These are phyloP conservation scores for Amazona vittata DNA, from an alignment of 2,113 vertebrate genomes.

Conservation along the genomic window DNA sequence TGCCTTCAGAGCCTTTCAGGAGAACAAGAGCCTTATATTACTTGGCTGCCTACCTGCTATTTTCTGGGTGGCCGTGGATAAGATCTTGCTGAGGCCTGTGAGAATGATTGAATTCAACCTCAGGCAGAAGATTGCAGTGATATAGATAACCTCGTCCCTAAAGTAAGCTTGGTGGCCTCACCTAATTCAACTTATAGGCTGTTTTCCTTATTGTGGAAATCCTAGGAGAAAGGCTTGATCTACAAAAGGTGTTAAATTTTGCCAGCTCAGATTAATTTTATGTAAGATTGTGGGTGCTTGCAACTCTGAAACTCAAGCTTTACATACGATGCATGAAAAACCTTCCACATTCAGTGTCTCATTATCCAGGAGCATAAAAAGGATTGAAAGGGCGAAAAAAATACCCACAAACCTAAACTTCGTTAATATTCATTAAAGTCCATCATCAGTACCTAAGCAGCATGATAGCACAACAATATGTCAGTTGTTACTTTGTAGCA, in stretches of 20 bases:
- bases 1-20: not conserved
- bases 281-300: not conserved
- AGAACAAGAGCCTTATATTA: not conserved
- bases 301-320: not conserved
- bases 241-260: not conserved
- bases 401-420: not conserved
- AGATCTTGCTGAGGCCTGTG: not conserved
- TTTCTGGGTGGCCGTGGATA: not conserved
- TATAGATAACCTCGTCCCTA: constrained; percentile 1
- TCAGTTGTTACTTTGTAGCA: constrained; percentile 69
- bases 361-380: constrained; percentile 17
- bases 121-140: not conserved
- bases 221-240: not conserved
- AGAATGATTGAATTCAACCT: not conserved
- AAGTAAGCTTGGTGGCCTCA: constrained; percentile 19
- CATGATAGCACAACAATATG: not conserved
- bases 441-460: not conserved
- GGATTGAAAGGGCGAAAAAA: not conserved
- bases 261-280: not conserved
- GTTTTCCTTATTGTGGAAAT: not conserved
- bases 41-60: not conserved
- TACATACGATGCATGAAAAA: not conserved
- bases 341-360: not conserved
- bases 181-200: not conserved
- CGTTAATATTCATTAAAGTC: constrained; percentile 26